phyloP scores from a whole-genome alignment of 2,888 invertebrate species.

The Synergus umbraculus region DNA sequence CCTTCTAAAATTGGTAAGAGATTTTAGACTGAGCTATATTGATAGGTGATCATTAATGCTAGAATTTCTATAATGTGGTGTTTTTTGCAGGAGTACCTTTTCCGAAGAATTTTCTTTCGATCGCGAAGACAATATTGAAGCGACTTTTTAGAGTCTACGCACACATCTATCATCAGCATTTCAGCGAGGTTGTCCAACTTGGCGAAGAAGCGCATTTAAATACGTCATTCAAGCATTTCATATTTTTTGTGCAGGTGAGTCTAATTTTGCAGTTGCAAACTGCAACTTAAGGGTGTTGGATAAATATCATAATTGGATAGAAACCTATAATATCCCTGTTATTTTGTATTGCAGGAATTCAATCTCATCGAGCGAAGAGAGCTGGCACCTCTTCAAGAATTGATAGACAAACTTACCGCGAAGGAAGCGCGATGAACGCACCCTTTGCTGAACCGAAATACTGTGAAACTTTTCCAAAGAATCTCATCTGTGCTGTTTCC shows the following conservation, averaged over 20 bases:
- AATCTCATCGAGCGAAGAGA: constrained; percentile 97
- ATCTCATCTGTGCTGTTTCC: constrained; percentile 68
- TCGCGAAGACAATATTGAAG: constrained; percentile 98
- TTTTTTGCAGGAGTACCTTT: constrained; percentile 91
- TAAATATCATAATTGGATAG: not conserved
- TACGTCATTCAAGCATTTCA: constrained; percentile 99
- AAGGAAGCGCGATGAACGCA: constrained; percentile 89
- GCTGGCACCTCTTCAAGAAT: constrained; percentile 96
- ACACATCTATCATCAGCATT: constrained; percentile 99
- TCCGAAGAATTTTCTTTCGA: constrained; percentile 97
- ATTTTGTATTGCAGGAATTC: constrained; percentile 88
- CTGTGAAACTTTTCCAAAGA: constrained; percentile 74
- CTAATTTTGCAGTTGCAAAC: not conserved
- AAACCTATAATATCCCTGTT: not conserved
- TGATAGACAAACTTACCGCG: constrained; percentile 96
- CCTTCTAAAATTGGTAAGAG: constrained; percentile 95
- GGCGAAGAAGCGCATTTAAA: constrained; percentile 99
- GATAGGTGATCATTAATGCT: constrained; percentile 7
- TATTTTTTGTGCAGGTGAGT: constrained; percentile 94
- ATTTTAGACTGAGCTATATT: not conserved
- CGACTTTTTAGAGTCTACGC: constrained; percentile 99
- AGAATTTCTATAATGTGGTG: not conserved
- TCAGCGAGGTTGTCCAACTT: constrained; percentile 97
- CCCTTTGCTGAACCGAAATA: constrained; percentile 52
- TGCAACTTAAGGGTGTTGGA: not conserved